Conservation (phyloP, 2,888 invertebrate genomes). For the Aporophyla nigra region DNA sequence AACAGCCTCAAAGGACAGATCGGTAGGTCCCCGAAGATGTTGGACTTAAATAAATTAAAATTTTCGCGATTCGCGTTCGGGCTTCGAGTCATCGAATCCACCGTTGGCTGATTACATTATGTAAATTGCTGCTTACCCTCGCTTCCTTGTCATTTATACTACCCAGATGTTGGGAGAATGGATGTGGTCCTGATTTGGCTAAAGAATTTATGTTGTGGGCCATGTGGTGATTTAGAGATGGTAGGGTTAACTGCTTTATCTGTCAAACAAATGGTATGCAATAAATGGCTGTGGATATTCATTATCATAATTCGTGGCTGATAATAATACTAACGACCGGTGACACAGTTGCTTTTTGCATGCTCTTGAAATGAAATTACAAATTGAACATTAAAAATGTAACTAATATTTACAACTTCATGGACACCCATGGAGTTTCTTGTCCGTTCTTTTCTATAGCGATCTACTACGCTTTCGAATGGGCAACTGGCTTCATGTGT, state of each 20-base stretch:
- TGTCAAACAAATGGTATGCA: neutral
- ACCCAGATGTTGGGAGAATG: constrained; percentile 69
- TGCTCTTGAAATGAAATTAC: no score
- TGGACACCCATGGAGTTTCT: no score
- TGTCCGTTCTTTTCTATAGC: no score
- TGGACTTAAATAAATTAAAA: constrained; percentile 84
- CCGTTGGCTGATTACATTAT: constrained; percentile 86
- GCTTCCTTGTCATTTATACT: constrained; percentile 81
- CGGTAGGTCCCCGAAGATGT: constrained; percentile 66
- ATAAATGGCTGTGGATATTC: neutral
- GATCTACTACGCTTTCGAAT: no score
- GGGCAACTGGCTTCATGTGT: no score
- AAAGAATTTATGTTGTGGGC: neutral
- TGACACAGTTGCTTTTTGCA: no score
- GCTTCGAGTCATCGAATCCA: constrained; percentile 84
- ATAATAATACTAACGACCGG: neutral
- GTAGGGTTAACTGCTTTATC: neutral
- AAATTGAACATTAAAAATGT: no score
- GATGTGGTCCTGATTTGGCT: constrained; percentile 51
- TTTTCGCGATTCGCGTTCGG: constrained; percentile 76
- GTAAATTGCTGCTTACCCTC: constrained; percentile 80
- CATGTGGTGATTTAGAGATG: constrained; percentile 21
- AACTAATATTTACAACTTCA: no score
- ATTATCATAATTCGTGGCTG: neutral
- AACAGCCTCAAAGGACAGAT: constrained; percentile 64